Base-by-base conservation (phyloP, 2,888 invertebrate genomes). In the Unio delphinus region DNA sequence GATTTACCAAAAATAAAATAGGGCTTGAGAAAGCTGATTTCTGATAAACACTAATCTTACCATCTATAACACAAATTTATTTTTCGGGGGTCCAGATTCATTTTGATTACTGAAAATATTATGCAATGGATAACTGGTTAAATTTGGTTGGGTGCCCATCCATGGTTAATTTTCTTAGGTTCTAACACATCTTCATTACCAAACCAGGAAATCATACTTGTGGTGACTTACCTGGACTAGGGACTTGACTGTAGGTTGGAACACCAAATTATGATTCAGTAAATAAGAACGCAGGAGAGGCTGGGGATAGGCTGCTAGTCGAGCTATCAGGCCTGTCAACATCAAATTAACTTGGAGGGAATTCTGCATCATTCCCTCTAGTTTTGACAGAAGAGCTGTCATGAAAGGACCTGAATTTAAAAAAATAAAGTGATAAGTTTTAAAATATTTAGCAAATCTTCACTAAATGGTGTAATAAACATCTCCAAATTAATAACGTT, bases 201-300 rank as follows among this genome's bases (percentile, higher is more conserved):
- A 3, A 64, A 34, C 28, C 55, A 63, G 18, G 34, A n/a, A 64
- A 57, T 55, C 4, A 30, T 15, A 45, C 15, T 15, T 15, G 23
- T 23, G 3, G 61, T 30, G 8, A 28, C 17, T 61, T 64, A 96
- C 97, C 93, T 97, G 97, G 90, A 95, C 95, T 76, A 98, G 92
- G 5, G 96, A 96, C 88, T 95, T 95, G 87, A 97, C 95, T 86
- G 95, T 95, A 1, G 97, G 96, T 89, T 96, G 96, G 86, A 96
- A 93, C 80, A 95, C 94, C 82, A 94, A 93, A 89, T 94, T 94
- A 73, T 95, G 94, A 85, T 96, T 95, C 75, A 99, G 92, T 62
- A 99, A 92, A 88, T 97, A 94, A 4, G 97, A 95, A 77, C 95
- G 93, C 66, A 98, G 92, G 68, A 98, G 91, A 8, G 97, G 96